These are phyloP conservation scores for Megalonaias nervosa DNA, from an alignment of 1,140 invertebrate genomes.

Conservation along the genomic window DNA sequence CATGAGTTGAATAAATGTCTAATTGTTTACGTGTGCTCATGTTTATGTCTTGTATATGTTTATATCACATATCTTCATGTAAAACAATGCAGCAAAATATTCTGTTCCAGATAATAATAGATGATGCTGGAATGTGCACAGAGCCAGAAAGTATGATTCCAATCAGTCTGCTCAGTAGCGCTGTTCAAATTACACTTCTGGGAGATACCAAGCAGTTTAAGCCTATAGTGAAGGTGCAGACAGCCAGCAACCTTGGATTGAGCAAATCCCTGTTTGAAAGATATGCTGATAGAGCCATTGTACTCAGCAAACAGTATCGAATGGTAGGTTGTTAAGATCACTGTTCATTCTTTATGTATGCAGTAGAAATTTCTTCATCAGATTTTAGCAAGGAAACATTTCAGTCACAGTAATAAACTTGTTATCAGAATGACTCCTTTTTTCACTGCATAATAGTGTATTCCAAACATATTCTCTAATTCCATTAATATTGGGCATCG, in stretches of 20 bases:
- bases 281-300: slow-evolving; percentile 53
- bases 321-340: slow-evolving; percentile 59
- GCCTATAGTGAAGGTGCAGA: slow-evolving; percentile 42
- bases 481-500: no score
- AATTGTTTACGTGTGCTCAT: background rate
- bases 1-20: background rate
- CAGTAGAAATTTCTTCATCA: slow-evolving; percentile 17
- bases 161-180: slow-evolving; percentile 41
- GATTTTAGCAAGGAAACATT: background rate
- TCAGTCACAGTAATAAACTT: background rate
- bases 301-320: slow-evolving; percentile 62
- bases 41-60: background rate
- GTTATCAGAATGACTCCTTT: background rate
- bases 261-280: slow-evolving; percentile 58
- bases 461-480: background rate
- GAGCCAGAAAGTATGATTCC: slow-evolving; percentile 65
- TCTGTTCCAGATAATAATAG: slow-evolving; percentile 62
- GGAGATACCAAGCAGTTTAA: slow-evolving; percentile 62
- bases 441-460: background rate
- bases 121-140: slow-evolving; percentile 63
- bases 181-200: slow-evolving; percentile 57
- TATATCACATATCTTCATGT: background rate
- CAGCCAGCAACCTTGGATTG: slow-evolving; percentile 57
- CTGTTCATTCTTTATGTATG: slow-evolving; percentile 4
- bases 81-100: background rate